These are phyloP conservation scores for Chloroceryle amazona DNA, from an alignment of 2,797 vertebrate species.

Conservation along the genomic window DNA sequence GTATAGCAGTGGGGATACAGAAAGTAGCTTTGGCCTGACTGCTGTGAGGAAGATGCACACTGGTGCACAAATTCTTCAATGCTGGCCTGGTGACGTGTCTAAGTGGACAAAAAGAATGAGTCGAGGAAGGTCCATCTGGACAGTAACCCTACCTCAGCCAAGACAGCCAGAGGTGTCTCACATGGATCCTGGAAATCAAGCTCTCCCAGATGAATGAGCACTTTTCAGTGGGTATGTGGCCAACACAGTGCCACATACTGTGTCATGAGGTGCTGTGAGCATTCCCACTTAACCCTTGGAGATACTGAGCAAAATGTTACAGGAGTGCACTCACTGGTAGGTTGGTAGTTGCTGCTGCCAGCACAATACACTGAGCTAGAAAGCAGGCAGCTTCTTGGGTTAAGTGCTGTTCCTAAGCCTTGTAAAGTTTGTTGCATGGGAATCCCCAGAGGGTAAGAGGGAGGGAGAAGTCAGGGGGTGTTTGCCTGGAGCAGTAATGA, in stretches of 20 bases:
- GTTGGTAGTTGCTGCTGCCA: not conserved
- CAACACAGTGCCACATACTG: not conserved
- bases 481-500: slow-evolving; percentile 41
- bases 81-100: not conserved
- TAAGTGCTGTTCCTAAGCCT: not conserved
- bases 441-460: slow-evolving; percentile 46
- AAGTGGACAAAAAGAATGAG: not conserved
- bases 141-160: not conserved
- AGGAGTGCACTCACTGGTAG: not conserved
- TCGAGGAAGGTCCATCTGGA: not conserved
- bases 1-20: not conserved
- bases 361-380: not conserved
- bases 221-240: not conserved
- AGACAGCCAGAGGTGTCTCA: not conserved
- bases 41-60: not conserved
- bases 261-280: not conserved
- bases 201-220: not conserved
- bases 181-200: not conserved
- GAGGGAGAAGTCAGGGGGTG: not conserved
- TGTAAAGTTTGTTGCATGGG: slow-evolving; percentile 17
- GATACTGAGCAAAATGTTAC: rapidly evolving
- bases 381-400: not conserved
- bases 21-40: not conserved
- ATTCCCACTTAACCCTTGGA: not conserved
- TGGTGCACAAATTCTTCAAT: not conserved